Evolutionary conservation across 1,140 invertebrate species (phyloP).

Genomic region (Periplaneta americana): DNA sequence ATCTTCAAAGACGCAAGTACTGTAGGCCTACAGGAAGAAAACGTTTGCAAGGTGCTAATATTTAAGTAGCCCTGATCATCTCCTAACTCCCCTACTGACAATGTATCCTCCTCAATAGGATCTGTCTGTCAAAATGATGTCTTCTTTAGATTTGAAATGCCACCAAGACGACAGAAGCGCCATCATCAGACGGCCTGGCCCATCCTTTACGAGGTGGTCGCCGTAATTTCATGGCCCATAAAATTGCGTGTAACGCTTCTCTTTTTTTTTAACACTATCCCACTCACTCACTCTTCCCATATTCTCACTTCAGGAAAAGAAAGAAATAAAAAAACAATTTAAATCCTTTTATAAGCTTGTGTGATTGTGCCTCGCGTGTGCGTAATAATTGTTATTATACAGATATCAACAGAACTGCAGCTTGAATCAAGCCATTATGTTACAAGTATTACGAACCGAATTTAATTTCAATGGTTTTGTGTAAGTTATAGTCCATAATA

Average conservation of each 20-base stretch:
- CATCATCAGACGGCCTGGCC: slow-evolving; percentile 40
- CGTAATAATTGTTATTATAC: not conserved
- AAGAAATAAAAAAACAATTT: not conserved
- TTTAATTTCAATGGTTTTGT: not conserved
- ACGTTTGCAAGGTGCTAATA: no score
- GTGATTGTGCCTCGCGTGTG: not conserved
- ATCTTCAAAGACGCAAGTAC: no score
- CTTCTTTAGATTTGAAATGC: not conserved
- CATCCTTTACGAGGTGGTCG: slow-evolving; percentile 45
- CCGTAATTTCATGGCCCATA: slow-evolving; percentile 48
- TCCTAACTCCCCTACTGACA: not conserved
- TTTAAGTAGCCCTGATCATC: no score
- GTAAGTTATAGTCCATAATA: not conserved
- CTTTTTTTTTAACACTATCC: not conserved
- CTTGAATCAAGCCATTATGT: not conserved
- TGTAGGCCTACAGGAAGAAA: no score
- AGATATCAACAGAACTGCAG: not conserved
- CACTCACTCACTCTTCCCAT: not conserved
- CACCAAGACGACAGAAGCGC: slow-evolving; percentile 3
- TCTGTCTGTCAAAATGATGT: not conserved
- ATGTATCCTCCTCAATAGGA: not conserved
- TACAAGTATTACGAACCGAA: not conserved
- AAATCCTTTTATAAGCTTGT: not conserved
- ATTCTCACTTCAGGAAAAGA: not conserved
- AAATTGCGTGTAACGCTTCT: slow-evolving; percentile 31